Base-by-base conservation (phyloP, 2,113 vertebrate genomes). In the Orthonyx spaldingii region DNA sequence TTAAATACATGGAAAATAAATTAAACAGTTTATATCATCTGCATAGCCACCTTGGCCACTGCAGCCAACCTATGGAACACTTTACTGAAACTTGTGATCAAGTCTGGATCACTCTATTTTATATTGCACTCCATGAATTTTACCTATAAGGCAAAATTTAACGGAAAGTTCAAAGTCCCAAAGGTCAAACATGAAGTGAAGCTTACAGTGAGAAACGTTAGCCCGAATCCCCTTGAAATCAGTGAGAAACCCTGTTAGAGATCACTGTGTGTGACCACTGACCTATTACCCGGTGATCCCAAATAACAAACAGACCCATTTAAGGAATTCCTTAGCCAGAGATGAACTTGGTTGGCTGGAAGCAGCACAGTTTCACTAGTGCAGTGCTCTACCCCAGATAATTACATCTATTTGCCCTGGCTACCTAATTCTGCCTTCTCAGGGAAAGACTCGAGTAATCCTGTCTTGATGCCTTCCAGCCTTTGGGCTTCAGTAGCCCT, bases 351-450 rank as follows among this genome's bases (percentile, higher is more conserved):
- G 6, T 1, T 30, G 32, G 15, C 27, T 77, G 72, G 50, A 65
- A 84, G 32, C 46, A 77, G 42, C 41, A n/a, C 22, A 32, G 22
- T 7, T 71, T 61, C 59, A 53, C 76, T 37, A 50, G 5, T 3
- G 0, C 15, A 22, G 7, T 60, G 14, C 13, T 52, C 14, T 49
- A 3, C 16, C 13, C 11, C 3, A 1, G 9, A 14, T 27, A 70
- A 84, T 28, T 24, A 13, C 42, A 49, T 47, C 27, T 60, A 10
- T 55, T 85, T 79, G 18, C 47, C 56, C 39, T 41, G 37, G 17
- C 32, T 87, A 37, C 37, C 41, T 65, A 49, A 57, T 61, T 64
- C 66, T 88, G 17, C 23, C 42, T 47, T 26, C 59, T 69, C n/a
- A 61, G 3, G 4, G 26, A 77, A 53, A 64, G 30, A 32, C 52